Conservation (phyloP, 1,140 invertebrate genomes). For the Chelonus insularis region DNA sequence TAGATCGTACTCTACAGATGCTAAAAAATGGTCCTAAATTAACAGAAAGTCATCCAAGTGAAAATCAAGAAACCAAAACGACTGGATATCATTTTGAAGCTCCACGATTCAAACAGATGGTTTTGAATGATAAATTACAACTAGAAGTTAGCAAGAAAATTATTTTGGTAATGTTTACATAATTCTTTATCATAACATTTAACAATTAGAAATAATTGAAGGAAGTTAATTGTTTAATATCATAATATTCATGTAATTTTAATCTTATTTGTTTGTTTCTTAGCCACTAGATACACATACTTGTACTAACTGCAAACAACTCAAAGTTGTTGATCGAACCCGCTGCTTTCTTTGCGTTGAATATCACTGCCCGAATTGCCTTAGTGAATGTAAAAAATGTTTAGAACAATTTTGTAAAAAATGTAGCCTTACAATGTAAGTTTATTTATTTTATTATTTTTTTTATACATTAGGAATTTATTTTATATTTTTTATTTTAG, state of each 20-base stretch:
- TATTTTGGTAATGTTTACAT: conserved; percentile 31
- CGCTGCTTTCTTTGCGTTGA: conserved; percentile 45
- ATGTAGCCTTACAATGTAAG: conserved; percentile 43
- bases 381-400: conserved; percentile 36
- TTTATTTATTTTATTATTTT: conserved; percentile 2
- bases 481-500: conserved; percentile 31
- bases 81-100: conserved; percentile 19
- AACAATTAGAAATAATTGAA: too few relatives aligned
- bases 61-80: conserved; percentile 21
- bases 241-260: background rate
- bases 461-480: background rate
- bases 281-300: conserved; percentile 31
- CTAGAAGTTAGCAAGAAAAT: conserved; percentile 32
- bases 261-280: conserved; percentile 8
- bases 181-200: too few relatives aligned
- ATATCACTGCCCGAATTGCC: conserved; percentile 36
- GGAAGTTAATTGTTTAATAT: too few relatives aligned
- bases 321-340: conserved; percentile 25
- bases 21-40: conserved; percentile 41
- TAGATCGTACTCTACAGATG: conserved; percentile 41
- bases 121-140: conserved; percentile 40
- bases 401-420: conserved; percentile 42
- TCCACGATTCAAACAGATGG: conserved; percentile 41
- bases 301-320: conserved; percentile 31
- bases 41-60: conserved; percentile 6